Evolutionary conservation across 2,113 vertebrate genomes (phyloP).

Genomic region (Progne subis): DNA sequence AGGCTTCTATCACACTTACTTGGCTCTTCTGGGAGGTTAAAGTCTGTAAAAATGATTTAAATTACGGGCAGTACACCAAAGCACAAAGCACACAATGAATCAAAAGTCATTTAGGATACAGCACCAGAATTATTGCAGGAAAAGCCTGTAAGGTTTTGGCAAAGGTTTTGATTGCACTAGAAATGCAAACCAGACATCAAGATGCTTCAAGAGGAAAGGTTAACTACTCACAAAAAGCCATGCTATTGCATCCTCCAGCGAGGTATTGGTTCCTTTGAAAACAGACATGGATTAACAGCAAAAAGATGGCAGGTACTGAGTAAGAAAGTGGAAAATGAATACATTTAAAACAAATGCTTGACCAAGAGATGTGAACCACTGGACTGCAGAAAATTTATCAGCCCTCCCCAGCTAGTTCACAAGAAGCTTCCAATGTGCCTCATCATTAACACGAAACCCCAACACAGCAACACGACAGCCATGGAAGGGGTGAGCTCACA

Average conservation of each 20-base stretch:
- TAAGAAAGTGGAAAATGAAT: background rate
- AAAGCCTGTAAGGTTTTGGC: conserved; percentile 37
- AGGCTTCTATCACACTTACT: background rate
- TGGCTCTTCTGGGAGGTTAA: background rate
- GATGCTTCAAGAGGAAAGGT: conserved; percentile 50
- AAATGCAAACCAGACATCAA: conserved; percentile 47
- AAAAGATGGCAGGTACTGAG: background rate
- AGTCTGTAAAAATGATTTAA: conserved; percentile 41
- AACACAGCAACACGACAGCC: background rate
- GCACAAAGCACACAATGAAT: conserved; percentile 45
- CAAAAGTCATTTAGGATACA: conserved; percentile 36
- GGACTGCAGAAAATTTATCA: background rate
- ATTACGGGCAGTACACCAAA: background rate
- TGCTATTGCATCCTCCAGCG: background rate
- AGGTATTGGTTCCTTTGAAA: background rate
- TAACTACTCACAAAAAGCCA: background rate
- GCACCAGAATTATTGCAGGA: conserved; percentile 47
- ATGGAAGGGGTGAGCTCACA: background rate
- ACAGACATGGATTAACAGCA: background rate
- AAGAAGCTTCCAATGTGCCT: background rate
- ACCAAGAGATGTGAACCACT: background rate
- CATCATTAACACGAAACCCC: background rate
- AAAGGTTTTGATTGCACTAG: conserved; percentile 11
- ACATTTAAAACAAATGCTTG: background rate
- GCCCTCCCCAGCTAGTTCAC: background rate